Evolutionary conservation across 2,113 vertebrate genomes (phyloP), one percentile per base, ranked within the genome.

Genomic region (Scomber scombrus): DNA sequence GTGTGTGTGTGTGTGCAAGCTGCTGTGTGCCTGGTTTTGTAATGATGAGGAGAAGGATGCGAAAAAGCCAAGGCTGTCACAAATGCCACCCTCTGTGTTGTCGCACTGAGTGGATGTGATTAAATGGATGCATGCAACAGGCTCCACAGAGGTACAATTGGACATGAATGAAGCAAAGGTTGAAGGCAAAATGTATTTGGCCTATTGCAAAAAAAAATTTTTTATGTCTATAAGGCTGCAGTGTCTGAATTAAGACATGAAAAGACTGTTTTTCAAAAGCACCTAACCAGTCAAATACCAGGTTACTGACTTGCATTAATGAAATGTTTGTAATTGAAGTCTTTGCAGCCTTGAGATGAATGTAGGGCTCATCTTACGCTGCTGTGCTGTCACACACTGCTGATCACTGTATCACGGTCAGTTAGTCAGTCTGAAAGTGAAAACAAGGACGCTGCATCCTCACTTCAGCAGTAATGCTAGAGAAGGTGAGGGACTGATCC

Each of bases 381-480:
- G 82, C 73, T 73, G 70, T 8, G 11, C 64, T 82, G 65, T 76
- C 62, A 80, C 69, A 75, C 62, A 5, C 64, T 51, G 43, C 62
- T 75, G 67, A 76, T 89, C 63, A 46, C 31, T 71, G 60, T 29
- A 71, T 86, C 81, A 89, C 86, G 81, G 89, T 87, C 81, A 80
- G 68, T 61, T 80, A 83, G 85, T 92, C 77, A 87, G 66, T 84
- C 65, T 78, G 65, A 77, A 51, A 86, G 52, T 19, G 67, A 73
- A 80, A 81, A 85, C 72, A 84, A 85, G 78, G 78, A 78, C 16
- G 4, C 18, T 18, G 71, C 64, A 69, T 76, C 74, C 80, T 78
- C 58, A 61, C 60, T 26, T 83, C 71, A 64, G 71, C 75, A 14
- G 23, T 9, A 10, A 31, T 66, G 70, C n/a, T 26, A 62, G 50